Evolutionary conservation across 1,140 invertebrate species (phyloP), one percentile per base, ranked within the genome.

Genomic region (Drosophila virilis): DNA sequence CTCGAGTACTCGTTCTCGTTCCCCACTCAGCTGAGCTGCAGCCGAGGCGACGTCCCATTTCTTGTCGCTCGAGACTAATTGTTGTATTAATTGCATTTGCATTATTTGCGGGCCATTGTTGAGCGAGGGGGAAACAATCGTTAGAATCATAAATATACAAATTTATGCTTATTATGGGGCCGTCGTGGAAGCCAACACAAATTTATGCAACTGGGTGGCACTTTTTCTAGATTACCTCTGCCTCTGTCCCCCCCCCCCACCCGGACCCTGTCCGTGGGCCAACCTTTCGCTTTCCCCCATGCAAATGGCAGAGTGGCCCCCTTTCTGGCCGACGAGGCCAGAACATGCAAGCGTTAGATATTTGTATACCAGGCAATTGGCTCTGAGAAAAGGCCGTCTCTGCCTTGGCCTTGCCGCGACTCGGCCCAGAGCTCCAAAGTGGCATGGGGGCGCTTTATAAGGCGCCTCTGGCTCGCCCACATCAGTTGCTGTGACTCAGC

Each of bases 171-270:
- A 80, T 77, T 69, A 79, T 35, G 43, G 66, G 15, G 51, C 12
- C 42, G 22, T 54, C 75, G 55, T 28, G 22, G 22, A 28, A 28
- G 42, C 17, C 37, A 10, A 80, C 4, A 55, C 37, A 55, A 80
- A 77, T 80, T 78, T 88, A 88, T 82, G 71, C 82, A 88, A 88
- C 78, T 85, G 81, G 82, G 74, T 85, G 72, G 79, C 78, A 76
- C 74, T 78, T 68, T 75, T 65, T 62, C 58, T 38, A 22, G 15
- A 1, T 40, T 37, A 7, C 6, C 9, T 6, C n/a, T 28, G 6
- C 64, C 13, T 8, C 2, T 28, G 4, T 4, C 22, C 22, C 22
- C 3, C 22, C 22, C 4, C 17, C 35, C 33, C 33, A 12, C 8
- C 1, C 7, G 2, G 12, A 4, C 37, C 42, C 40, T 15, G 9